Evolutionary conservation across 2,888 invertebrate species (phyloP), one percentile per base, ranked within the genome.

Genomic region (Calameuta filiformis): DNA sequence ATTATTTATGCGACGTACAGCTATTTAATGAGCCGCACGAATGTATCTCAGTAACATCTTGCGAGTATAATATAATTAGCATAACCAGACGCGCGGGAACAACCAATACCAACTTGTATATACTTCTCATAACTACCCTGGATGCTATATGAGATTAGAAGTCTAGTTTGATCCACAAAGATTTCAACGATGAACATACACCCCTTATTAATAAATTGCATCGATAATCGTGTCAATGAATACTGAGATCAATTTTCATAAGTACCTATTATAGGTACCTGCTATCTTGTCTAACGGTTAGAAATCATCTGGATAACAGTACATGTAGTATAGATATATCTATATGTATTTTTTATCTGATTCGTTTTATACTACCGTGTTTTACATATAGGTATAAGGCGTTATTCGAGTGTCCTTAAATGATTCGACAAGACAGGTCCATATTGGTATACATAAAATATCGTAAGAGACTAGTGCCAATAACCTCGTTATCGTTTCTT

Each of bases 401-500:
- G 56, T 56, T 56, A 6, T 23, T 23, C 56, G 56, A 56, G 23
- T 56, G 56, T 56, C 23, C 9, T 23, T 56, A 56, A 56, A 56
- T 56, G 56, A 56, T 56, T 23, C 23, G 56, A 56, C 56, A 56
- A 56, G 56, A 56, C 23, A 56, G 23, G 56, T 56, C 56, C 56
- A 56, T 56, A 56, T 56, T 56, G 56, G 56, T 56, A 56, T 56
- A 56, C 23, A 56, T 56, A 23, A 56, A 56, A 56, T 56, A 56
- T 56, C 56, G 15, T 23, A 56, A 56, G 56, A 56, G 23, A 56
- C 69, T 73, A 80, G 82, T 83, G 82, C 78, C 83, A 83, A 84
- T 82, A 84, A 81, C 82, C 85, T 86, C 83, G 85, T 89, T 88
- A 88, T 89, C 88, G 85, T 81, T 80, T 71, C 71, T 84, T 90